A percentile compares a stretch with the other conserved stretches of the same genome.
phyloP scores from a whole-genome alignment of 2,888 invertebrate species.

The Hirtodrosophila histrioides region DNA sequence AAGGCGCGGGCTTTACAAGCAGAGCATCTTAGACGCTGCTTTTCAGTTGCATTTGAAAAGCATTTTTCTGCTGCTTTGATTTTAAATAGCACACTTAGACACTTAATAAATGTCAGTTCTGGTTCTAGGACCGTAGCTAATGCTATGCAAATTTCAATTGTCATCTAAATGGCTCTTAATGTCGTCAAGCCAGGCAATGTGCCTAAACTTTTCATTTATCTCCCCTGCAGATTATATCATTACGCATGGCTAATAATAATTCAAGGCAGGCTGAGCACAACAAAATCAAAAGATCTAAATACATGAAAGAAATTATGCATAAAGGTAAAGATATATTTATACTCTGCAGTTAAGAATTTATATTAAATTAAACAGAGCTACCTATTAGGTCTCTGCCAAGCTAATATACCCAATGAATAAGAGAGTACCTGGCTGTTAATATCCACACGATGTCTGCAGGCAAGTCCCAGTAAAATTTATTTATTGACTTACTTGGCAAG shows the following conservation, averaged over 20 bases:
- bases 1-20: constrained; percentile 19
- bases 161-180: constrained; percentile 40
- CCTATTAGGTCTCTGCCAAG: too few relatives aligned
- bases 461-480: too few relatives aligned
- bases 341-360: too few relatives aligned
- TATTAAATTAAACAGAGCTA: too few relatives aligned
- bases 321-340: too few relatives aligned
- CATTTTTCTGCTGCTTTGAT: constrained; percentile 72
- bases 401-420: too few relatives aligned
- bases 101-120: constrained; percentile 66
- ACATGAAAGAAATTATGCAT: background rate
- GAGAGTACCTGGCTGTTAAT: background rate
- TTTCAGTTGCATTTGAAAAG: constrained; percentile 32
- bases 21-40: constrained; percentile 1
- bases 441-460: constrained; percentile 9
- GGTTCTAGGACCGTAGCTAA: constrained; percentile 29
- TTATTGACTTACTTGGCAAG: constrained; percentile 48
- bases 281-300: background rate
- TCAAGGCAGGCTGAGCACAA: constrained; percentile 27
- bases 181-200: constrained; percentile 19
- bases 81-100: constrained; percentile 70
- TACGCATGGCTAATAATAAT: constrained; percentile 50
- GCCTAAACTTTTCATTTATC: constrained; percentile 52
- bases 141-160: constrained; percentile 71
- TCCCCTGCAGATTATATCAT: constrained; percentile 58